These are phyloP conservation scores for Brachyopa scutellaris DNA, from an alignment of 2,888 invertebrate species.

Conservation along the genomic window DNA sequence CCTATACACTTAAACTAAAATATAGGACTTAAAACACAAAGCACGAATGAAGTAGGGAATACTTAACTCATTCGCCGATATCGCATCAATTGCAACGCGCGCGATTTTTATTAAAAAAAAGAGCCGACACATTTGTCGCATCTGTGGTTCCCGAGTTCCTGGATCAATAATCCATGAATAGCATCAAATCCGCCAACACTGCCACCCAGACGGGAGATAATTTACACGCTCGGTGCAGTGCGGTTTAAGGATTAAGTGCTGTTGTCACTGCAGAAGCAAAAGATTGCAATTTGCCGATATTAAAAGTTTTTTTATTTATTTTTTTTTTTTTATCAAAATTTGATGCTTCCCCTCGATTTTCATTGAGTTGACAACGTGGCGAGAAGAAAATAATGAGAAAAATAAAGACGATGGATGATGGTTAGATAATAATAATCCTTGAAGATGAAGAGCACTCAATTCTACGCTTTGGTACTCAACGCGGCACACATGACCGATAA, in stretches of 20 bases:
- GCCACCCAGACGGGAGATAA: constrained; percentile 25
- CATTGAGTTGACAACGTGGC: too few species aligned
- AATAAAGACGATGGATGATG: constrained; percentile 68
- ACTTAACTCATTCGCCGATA: constrained; percentile 35
- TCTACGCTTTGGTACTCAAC: constrained; percentile 47
- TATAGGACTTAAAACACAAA: background rate
- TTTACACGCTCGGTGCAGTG: constrained; percentile 33
- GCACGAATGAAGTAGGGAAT: background rate
- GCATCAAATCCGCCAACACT: too few species aligned
- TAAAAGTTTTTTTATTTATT: constrained; percentile 27
- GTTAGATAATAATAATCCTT: constrained; percentile 59
- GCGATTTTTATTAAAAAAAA: constrained; percentile 24
- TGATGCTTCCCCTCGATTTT: too few species aligned
- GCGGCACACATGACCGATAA: constrained; percentile 50
- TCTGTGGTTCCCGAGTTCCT: constrained; percentile 35
- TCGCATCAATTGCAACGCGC: constrained; percentile 11
- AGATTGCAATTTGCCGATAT: constrained; percentile 58
- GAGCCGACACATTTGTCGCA: constrained; percentile 32
- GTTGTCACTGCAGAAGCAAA: constrained; percentile 36
- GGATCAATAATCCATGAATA: constrained; percentile 62
- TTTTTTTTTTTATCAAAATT: constrained; percentile 51
- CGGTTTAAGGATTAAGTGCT: constrained; percentile 61
- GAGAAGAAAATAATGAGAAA: constrained; percentile 67
- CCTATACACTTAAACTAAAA: constrained; percentile 8
- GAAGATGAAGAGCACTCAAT: constrained; percentile 57